phyloP scores from a whole-genome alignment of 2,888 invertebrate species.

The Xestia c-nigrum region DNA sequence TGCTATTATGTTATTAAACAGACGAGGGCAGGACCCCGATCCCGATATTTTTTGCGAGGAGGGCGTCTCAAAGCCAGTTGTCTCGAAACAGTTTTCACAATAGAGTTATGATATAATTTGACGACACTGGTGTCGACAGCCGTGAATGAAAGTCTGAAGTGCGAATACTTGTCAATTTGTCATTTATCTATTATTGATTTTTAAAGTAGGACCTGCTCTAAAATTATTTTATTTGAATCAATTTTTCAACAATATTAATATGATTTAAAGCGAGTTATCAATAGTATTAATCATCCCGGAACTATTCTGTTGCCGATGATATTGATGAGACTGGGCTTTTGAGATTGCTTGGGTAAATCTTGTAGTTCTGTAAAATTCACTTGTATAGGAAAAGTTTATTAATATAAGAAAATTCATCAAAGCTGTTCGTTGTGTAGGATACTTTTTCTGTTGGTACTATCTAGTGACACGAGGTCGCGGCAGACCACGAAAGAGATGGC shows the following conservation, averaged over 20 bases:
- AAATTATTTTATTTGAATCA: background rate
- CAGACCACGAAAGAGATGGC: too few relatives aligned
- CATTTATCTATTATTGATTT: background rate
- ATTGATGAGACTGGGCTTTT: background rate
- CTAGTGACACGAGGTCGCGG: too few relatives aligned
- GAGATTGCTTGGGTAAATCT: background rate
- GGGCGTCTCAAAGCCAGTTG: constrained; percentile 89
- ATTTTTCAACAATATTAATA: background rate
- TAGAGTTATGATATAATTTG: constrained; percentile 91
- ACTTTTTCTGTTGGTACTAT: background rate
- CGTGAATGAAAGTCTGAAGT: constrained; percentile 60
- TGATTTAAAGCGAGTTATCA: background rate
- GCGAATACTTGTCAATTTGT: constrained; percentile 16
- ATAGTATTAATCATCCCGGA: background rate
- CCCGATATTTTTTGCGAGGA: constrained; percentile 85
- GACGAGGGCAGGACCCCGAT: constrained; percentile 91
- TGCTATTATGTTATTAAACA: constrained; percentile 93
- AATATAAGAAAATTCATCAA: background rate
- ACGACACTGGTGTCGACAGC: constrained; percentile 80
- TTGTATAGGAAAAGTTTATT: background rate
- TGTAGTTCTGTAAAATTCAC: background rate
- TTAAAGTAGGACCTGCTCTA: background rate
- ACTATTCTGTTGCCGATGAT: background rate
- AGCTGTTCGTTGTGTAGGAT: background rate
- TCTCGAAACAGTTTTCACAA: constrained; percentile 88